Conservation (phyloP, 2,113 vertebrate species). For the Jaculus jaculus region DNA sequence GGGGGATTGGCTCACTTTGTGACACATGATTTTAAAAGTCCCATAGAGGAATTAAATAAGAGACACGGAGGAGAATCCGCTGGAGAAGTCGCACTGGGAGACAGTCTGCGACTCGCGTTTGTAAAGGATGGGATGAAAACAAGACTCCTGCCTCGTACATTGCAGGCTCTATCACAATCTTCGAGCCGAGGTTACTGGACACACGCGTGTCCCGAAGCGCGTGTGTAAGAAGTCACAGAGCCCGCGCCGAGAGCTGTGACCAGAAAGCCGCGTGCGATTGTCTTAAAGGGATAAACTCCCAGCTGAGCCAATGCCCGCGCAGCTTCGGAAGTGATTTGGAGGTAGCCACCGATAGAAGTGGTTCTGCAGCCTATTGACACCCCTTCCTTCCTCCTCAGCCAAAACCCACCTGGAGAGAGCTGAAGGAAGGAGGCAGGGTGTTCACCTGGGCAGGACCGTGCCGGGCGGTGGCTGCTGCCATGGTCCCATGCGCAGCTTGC, state of each 20-base stretch:
- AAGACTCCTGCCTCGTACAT: background rate
- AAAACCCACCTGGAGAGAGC: background rate
- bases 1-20: conserved; percentile 3
- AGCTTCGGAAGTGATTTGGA: conserved; percentile 67
- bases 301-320: conserved; percentile 49
- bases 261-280: conserved; percentile 50
- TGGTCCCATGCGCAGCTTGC: background rate
- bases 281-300: conserved; percentile 73
- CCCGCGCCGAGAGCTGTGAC: conserved; percentile 51
- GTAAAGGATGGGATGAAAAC: background rate
- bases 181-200: conserved; percentile 45
- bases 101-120: background rate
- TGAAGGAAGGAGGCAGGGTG: background rate
- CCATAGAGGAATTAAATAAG: conserved; percentile 43
- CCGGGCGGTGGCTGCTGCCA: background rate
- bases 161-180: background rate
- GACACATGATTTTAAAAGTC: conserved; percentile 8
- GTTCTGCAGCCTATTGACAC: background rate
- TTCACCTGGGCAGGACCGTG: background rate
- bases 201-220: background rate
- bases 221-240: conserved; percentile 59
- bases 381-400: background rate
- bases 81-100: conserved; percentile 7
- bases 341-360: conserved; percentile 1
- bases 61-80: background rate